Base-by-base conservation (phyloP, 1,140 invertebrate species). In the Bilobella aurantiaca region DNA sequence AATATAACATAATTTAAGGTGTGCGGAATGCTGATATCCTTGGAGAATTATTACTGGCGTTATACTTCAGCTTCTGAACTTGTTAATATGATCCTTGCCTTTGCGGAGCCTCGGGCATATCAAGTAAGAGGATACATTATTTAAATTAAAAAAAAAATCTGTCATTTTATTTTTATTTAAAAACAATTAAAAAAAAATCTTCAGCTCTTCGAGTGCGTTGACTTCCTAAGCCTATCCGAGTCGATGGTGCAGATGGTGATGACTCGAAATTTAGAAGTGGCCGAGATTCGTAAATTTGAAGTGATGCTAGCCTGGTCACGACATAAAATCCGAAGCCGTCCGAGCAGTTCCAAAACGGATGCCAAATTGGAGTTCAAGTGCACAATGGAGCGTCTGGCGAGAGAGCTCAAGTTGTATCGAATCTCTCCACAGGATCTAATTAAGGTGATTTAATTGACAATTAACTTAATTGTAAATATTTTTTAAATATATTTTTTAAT, bases 191-290 rank as follows among this genome's bases (percentile, higher is more conserved):
- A 42, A 42, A 12, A 18, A 42, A 42, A 12, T 42, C 34, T 69
- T 70, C 67, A 90, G 71, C 79, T 95, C 23, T 94, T 95, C 76
- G 85, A 89, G 68, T 86, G 83, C 32, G 77, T 83, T 0, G 90
- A 94, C 73, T 96, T 93, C 74, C 78, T 93, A 0, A 87, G 86
- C 37, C 82, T 95, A 1, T 93, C 90, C 63, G 92, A 95, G 75
- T 93, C 90, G 0, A 93, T 95, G 90, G 90, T 96, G 0, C 89
- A 91, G 76, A 91, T 91, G 88, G 92, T 95, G 65, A 92, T 96
- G 88, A 89, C 86, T 75, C 83, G 84, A 67, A 87, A 89, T 74
- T 80, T 93, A 53, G 88, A 91, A 73, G 86, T 93, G 18, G 84
- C 87, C 0, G 93, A 96, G 77, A 87, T 94, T n/a, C 82, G 85